phyloP scores from a whole-genome alignment of 2,113 vertebrate species.

The Crotalus viridis region DNA sequence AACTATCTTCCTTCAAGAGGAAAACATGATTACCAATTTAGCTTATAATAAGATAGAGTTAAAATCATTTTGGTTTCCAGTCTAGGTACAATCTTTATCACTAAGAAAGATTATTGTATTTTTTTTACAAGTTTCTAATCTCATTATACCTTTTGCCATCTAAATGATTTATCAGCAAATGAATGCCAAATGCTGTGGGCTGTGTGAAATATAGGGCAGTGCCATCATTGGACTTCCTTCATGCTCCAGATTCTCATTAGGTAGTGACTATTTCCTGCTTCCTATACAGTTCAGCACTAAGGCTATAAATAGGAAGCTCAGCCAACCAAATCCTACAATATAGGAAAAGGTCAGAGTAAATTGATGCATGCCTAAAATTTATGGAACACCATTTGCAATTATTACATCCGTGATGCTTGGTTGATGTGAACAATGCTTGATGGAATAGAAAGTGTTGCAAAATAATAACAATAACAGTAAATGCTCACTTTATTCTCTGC shows the following conservation, averaged over 20 bases:
- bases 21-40: slow-evolving; percentile 63
- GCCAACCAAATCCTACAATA: slow-evolving; percentile 69
- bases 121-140: slow-evolving; percentile 65
- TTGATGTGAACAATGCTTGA: slow-evolving; percentile 62
- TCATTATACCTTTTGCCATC: slow-evolving; percentile 71
- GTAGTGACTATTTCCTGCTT: slow-evolving; percentile 53
- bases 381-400: slow-evolving; percentile 58
- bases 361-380: slow-evolving; percentile 66
- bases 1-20: slow-evolving; percentile 45
- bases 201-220: slow-evolving; percentile 57
- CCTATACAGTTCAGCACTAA: slow-evolving; percentile 37
- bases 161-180: slow-evolving; percentile 69
- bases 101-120: slow-evolving; percentile 65
- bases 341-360: slow-evolving; percentile 69
- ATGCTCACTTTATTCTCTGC: slow-evolving; percentile 29
- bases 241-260: slow-evolving; percentile 70
- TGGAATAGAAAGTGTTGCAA: slow-evolving; percentile 50
- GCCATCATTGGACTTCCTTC: slow-evolving; percentile 57
- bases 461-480: neutral
- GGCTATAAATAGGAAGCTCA: slow-evolving; percentile 69
- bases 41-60: slow-evolving; percentile 60
- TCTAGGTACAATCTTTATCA: slow-evolving; percentile 51
- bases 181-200: slow-evolving; percentile 48
- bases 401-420: slow-evolving; percentile 64
- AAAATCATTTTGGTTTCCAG: slow-evolving; percentile 55